Evolutionary conservation across 2,797 vertebrate species (phyloP), one percentile per base, ranked within the genome.

Genomic region (Clarias platycephalus): DNA sequence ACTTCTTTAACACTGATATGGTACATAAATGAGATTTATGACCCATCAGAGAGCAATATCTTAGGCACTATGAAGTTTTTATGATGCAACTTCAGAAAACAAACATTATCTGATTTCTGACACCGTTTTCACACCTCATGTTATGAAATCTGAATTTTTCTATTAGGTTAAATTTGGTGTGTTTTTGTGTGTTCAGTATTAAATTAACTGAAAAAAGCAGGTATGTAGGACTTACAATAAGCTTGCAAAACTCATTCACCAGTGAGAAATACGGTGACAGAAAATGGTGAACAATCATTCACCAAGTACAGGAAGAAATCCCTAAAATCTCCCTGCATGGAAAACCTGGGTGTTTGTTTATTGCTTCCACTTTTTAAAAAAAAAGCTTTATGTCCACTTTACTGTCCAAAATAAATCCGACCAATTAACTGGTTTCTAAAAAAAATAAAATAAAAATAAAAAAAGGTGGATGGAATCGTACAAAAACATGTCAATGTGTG

Each of bases 11-110:
- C 31, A 62, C 5, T n/a, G 53, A 76, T 44, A 63, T 79, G 37
- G 15, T 16, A 16, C 58, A 78, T 62, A 60, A 60, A 77, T 24
- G 2, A 62, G 31, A 60, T 16, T 49, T 78, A 78, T 55, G 53
- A 26, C 24, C 57, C 40, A 78, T 78, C 57, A 77, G 57, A 78
- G 34, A 62, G 57, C 3, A 16, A 60, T n/a, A 24, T 62, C 40
- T 2, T 62, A 62, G 57, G 57, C 31, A 78, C 31, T 76, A 78
- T n/a, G n/a, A n/a, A n/a, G n/a, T 24, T 77, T 78, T 62, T 78
- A 60, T 57, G 40, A 40, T n/a, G n/a, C 12, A 40, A 60, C 31
- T 22, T n/a, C 34, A 77, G 63, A 79, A 26, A 1, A 40, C 63
- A 79, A 49, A 49, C 31, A 58, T 18, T 4, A 63, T 63, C 76